Evolutionary conservation across 2,797 vertebrate genomes (phyloP), one percentile per base, ranked within the genome.

Genomic region (Geotrypetes seraphini): DNA sequence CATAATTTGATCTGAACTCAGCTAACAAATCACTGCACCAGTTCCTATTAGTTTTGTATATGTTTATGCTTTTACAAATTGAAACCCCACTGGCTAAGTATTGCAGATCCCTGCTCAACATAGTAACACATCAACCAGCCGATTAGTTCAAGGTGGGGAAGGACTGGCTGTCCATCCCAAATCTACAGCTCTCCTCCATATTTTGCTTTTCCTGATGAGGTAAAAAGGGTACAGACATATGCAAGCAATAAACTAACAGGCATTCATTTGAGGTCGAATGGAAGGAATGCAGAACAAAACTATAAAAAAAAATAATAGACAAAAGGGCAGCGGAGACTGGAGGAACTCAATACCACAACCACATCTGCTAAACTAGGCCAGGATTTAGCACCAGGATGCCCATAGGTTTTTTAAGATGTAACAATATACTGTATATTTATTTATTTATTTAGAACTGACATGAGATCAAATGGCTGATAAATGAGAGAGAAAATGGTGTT

Each of bases 31-130:
- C 90, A 93, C 84, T 56, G 64, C 81, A 74, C 86, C 78, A 81
- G 89, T n/a, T 91, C 88, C 84, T 88, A 85, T 79, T 82, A 82
- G 86, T 97, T 97, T 96, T 98, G 90, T 95, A 96, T 98, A 93
- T 98, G 93, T 98, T 98, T 98, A 98, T 97, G 92, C 91, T 92
- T 89, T 88, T 91, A 97, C 94, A 98, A 98, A 98, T 97, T 97
- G 92, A 97, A 97, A 94, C 92, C 92, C 92, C 91, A 91, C 91
- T 88, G 89, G 86, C 85, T 77, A 72, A 66, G 65, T 64, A 36
- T 61, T 66, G 71, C 63, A 63, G 75, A 75, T 67, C 68, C 74
- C 79, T 66, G 71, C 78, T 57, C 50, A 46, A 75, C 75, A 83
- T 76, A 84, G 82, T 81, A 84, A 76, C 84, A 84, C 81, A 81